Evolutionary conservation across 35 echinoderm and acorn worm species (phyloP).

Genomic region (Ophiothrix spiculata): DNA sequence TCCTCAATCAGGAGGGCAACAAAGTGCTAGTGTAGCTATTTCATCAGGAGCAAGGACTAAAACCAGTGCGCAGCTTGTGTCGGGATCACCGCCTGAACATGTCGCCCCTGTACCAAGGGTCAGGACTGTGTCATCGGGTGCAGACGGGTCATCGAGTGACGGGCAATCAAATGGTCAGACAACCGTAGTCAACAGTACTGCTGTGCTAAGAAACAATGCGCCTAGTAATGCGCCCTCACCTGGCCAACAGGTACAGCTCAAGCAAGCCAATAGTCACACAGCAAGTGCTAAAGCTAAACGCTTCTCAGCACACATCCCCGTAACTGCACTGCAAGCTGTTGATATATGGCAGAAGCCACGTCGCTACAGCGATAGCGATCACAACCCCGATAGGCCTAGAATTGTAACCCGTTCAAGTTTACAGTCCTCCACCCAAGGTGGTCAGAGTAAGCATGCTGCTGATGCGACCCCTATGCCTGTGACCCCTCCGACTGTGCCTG

Average conservation of each 20-base stretch:
- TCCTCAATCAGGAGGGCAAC: neutral
- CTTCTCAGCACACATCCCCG: conserved; percentile 15
- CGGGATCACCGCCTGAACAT: conserved; percentile 42
- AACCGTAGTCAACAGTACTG: neutral
- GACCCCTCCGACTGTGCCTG: conserved; percentile 1
- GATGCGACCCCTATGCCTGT: neutral
- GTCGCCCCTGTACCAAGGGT: neutral
- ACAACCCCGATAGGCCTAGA: conserved; percentile 23
- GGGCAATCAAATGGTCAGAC: neutral
- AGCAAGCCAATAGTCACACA: conserved; percentile 21
- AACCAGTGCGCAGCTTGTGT: conserved; percentile 13
- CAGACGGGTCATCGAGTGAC: neutral
- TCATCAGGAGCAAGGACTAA: neutral
- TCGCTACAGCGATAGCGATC: conserved; percentile 56
- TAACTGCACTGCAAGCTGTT: neutral
- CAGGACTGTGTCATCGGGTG: neutral
- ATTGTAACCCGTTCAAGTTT: neutral
- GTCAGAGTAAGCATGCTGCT: neutral
- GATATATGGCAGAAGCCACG: conserved; percentile 32
- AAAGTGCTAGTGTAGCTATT: neutral
- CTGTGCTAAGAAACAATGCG: conserved; percentile 8
- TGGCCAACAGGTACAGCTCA: conserved; percentile 31
- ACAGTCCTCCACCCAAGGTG: neutral
- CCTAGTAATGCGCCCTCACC: conserved; percentile 25
- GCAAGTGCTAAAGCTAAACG: conserved; percentile 58